Evolutionary conservation across 2,797 vertebrate species (phyloP), one percentile per base, ranked within the genome.

Genomic region (Karalla daura): DNA sequence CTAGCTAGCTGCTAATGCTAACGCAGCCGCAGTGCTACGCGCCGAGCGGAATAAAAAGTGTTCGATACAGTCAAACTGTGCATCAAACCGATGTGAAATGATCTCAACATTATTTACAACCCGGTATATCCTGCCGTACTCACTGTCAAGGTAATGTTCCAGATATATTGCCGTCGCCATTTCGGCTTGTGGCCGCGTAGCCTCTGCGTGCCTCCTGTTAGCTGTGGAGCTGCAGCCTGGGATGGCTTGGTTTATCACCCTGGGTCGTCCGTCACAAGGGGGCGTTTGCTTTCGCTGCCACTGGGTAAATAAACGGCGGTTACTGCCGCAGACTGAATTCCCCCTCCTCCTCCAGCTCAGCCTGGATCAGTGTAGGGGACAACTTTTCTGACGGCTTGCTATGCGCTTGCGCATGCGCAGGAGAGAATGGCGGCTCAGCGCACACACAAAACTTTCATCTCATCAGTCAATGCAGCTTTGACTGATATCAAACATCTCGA

Each of bases 111-210:
- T 6, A 12, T 28, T 7, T 17, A 0, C 0, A 30, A 2, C 3
- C 3, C 11, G 13, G 2, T 4, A 0, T 35, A 5, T 28, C 7
- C 2, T 1, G 0, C 3, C n/a, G 47, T 64, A 93, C 96, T 97
- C 81, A 98, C 97, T 98, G 91, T 98, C 96, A 74, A 98, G 94
- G 84, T 98, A 98, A 92, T 98, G 96, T 84, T 98, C 97, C 92
- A 98, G 91, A 84, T 98, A 98, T 92, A 98, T 96, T 79, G 97
- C 97, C 50, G 96, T 96, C 93, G 96, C 96, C 97, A 98, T 98
- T 81, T 93, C 88, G 62, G 79, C 28, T 74, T 76, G n/a, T 36
- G 84, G 75, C 83, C 49, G 13, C 63, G 71, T 76, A 83, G 72
- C 85, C 74, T 49, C 62, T 86, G 86, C 82, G 88, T 84, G 86